Conservation (phyloP, 2,797 vertebrate genomes). For the Pelodytes ibericus region DNA sequence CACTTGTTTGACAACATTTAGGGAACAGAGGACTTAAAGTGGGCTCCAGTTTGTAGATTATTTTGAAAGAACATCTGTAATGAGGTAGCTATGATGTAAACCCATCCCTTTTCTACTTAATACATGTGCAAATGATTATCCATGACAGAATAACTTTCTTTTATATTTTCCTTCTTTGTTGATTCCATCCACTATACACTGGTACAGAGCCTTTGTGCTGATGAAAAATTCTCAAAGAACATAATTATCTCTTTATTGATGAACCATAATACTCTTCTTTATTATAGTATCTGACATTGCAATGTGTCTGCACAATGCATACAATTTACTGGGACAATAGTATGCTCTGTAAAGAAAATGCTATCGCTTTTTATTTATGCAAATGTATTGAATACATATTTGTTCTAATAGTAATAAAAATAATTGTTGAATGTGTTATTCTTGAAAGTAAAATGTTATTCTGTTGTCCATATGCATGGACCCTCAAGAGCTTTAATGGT, state of each 20-base stretch:
- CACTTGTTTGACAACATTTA: no score
- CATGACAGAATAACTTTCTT: no score
- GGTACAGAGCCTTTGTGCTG: slow-evolving; percentile 34
- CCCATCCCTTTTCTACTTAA: no score
- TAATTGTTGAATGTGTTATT: slow-evolving; percentile 23
- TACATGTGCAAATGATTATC: no score
- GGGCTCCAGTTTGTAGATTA: no score
- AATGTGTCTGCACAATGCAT: slow-evolving; percentile 20
- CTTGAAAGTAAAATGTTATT: slow-evolving; percentile 31
- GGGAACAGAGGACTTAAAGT: no score
- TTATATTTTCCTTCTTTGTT: slow-evolving; percentile 31
- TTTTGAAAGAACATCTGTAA: no score
- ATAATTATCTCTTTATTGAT: slow-evolving; percentile 47
- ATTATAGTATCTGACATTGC: slow-evolving; percentile 42
- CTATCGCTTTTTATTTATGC: slow-evolving; percentile 32
- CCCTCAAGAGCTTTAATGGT: not conserved
- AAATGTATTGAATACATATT: slow-evolving; percentile 41
- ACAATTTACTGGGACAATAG: slow-evolving; percentile 36
- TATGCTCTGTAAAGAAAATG: slow-evolving; percentile 36
- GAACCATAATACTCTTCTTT: slow-evolving; percentile 45
- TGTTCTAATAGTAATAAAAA: slow-evolving; percentile 31
- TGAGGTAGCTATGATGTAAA: no score
- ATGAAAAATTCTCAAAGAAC: slow-evolving; percentile 43
- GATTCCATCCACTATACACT: slow-evolving; percentile 36
- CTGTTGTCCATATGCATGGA: slow-evolving; percentile 4